phyloP scores from a whole-genome alignment of 2,113 vertebrate species.

The Donacobius atricapilla region DNA sequence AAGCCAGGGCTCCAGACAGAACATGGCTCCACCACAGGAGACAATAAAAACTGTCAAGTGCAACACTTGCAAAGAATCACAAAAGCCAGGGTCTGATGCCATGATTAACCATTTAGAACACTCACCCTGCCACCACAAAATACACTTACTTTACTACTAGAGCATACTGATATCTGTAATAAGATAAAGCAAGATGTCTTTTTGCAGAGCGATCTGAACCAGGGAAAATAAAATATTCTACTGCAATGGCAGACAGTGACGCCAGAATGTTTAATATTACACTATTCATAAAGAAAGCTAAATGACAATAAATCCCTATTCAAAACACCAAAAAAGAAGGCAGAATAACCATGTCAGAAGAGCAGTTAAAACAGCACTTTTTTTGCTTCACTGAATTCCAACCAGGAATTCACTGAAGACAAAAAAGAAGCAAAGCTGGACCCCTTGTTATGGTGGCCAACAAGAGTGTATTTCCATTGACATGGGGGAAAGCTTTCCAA shows the following conservation, averaged over 20 bases:
- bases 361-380: neutral
- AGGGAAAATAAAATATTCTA: neutral
- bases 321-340: neutral
- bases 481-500: neutral
- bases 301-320: neutral
- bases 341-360: neutral
- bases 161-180: neutral
- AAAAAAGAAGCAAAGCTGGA: neutral
- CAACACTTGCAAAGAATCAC: neutral
- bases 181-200: neutral
- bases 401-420: neutral
- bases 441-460: neutral
- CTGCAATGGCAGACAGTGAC: neutral
- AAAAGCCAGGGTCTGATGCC: neutral
- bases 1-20: neutral
- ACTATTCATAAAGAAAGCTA: neutral
- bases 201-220: rapidly evolving
- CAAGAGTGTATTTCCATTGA: neutral
- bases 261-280: neutral
- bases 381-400: neutral
- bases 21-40: neutral
- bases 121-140: neutral
- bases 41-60: neutral
- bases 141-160: neutral
- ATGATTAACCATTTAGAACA: neutral